Evolutionary conservation across 2,113 vertebrate genomes (phyloP).

Genomic region (Dryoscopus gambensis): DNA sequence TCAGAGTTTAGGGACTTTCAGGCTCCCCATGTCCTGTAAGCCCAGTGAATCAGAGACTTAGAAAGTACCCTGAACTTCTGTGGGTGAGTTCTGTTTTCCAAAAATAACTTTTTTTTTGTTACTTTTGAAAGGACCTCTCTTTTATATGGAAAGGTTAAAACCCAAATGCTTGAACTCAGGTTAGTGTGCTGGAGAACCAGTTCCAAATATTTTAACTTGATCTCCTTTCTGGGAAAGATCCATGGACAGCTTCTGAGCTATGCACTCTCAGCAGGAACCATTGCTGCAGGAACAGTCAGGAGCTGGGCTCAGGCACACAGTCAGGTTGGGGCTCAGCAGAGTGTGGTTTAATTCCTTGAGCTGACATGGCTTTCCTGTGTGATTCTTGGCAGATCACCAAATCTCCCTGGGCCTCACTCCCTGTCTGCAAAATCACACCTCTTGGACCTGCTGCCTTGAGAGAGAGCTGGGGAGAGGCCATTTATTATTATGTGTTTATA

Average conservation of each 20-base stretch:
- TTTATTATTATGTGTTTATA: not conserved
- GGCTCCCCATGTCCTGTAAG: not conserved
- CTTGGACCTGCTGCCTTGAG: not conserved
- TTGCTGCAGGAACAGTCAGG: not conserved
- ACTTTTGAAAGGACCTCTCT: not conserved
- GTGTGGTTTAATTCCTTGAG: conserved; percentile 31
- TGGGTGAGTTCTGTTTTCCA: not conserved
- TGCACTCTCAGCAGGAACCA: not conserved
- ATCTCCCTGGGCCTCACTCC: conserved; percentile 31
- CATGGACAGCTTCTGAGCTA: not conserved
- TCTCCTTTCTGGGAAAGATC: conserved; percentile 18
- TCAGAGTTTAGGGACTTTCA: not conserved
- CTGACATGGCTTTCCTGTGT: conserved; percentile 60
- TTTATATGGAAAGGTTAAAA: not conserved
- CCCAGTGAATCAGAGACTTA: not conserved
- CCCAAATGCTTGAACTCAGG: not conserved
- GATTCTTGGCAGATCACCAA: conserved; percentile 52
- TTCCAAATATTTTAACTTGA: not conserved
- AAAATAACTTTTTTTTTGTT: not conserved
- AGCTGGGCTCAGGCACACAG: not conserved
- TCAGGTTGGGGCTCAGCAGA: not conserved
- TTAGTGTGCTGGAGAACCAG: not conserved
- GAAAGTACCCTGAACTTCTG: not conserved
- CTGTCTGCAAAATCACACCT: conserved; percentile 52
- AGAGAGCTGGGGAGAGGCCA: not conserved